Evolutionary conservation across 2,888 invertebrate genomes (phyloP).

Genomic region (Orthosia gothica): DNA sequence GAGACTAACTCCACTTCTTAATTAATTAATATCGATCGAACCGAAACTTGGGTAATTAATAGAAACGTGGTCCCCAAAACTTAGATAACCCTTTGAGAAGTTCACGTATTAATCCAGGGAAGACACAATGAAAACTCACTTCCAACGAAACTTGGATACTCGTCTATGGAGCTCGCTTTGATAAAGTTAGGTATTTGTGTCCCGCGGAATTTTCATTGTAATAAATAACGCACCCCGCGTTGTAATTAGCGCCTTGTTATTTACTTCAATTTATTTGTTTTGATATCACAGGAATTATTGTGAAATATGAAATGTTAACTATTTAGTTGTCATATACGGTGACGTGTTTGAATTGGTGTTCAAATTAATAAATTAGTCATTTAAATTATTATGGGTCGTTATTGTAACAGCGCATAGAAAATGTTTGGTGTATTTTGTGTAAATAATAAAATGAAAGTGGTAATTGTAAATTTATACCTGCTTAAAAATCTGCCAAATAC

Average conservation of each 20-base stretch:
- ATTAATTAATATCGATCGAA: constrained; percentile 87
- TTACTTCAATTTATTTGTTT: constrained; percentile 51
- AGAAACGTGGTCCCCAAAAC: constrained; percentile 87
- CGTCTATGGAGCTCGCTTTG: constrained; percentile 71
- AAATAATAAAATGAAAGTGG: neutral
- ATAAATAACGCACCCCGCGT: too few species aligned
- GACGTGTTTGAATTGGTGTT: constrained; percentile 6
- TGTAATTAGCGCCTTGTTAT: constrained; percentile 51
- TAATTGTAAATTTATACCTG: too few species aligned
- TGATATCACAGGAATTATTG: constrained; percentile 6
- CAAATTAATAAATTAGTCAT: constrained; percentile 8
- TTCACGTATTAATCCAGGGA: constrained; percentile 87
- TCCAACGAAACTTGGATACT: constrained; percentile 75
- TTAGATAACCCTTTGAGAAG: constrained; percentile 88
- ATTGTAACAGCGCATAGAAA: neutral
- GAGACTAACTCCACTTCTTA: constrained; percentile 77
- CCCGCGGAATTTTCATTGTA: constrained; percentile 51
- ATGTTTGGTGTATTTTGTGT: neutral
- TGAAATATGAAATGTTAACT: constrained; percentile 41
- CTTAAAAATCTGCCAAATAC: too few species aligned
- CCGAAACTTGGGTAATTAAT: constrained; percentile 87
- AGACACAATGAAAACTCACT: constrained; percentile 85
- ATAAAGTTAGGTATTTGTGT: constrained; percentile 70
- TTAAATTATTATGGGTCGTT: constrained; percentile 7
- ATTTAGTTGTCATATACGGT: constrained; percentile 12